Evolutionary conservation across 2,797 vertebrate genomes (phyloP), one percentile per base, ranked within the genome.

Genomic region (Dipus sagitta): DNA sequence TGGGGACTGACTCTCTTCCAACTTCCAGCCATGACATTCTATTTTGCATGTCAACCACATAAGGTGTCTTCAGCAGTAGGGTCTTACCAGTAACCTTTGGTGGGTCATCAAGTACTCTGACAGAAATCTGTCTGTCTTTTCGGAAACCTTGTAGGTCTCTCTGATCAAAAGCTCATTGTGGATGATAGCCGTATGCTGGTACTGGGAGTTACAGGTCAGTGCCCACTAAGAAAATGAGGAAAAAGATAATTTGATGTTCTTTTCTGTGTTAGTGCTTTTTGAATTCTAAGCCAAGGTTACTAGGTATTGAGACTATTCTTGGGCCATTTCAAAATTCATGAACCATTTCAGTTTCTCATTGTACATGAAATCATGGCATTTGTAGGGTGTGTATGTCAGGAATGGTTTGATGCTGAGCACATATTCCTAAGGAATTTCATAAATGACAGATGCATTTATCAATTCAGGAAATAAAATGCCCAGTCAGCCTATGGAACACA

Each of bases 261-360:
- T 90, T 80, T 64, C 47, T 47, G 34, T 67, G 79, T 54, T 86
- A 72, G 54, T 9, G 1, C 52, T 78, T n/a, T 71, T 84, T 90
- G 11, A 87, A 72, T 84, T 82, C 86, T 4, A 34, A 52, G 58
- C 74, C 60, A 88, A 85, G 23, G 3, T 94, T 60, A 88, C 24
- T 87, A 68, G 24, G 77, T 30, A 2, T n/a, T 75, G 52, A 28
- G 34, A 67, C 28, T n/a, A 81, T 91, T 87, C 78, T 87, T 88
- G 54, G 52, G 71, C 95, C 65, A 30, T 91, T 71, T 60, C 81
- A 91, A 88, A 89, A 81, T 91, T 87, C 78, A 89, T 88, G 54
- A 42, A 75, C 95, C 65, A 30, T 91, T 81, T 86, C 86, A 94
- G 26, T 14, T 20, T 74, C n/a, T 93, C 70, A 77, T 81, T 88